Conservation (phyloP, 2,888 invertebrate species). For the Sepioteuthis lessoniana region DNA sequence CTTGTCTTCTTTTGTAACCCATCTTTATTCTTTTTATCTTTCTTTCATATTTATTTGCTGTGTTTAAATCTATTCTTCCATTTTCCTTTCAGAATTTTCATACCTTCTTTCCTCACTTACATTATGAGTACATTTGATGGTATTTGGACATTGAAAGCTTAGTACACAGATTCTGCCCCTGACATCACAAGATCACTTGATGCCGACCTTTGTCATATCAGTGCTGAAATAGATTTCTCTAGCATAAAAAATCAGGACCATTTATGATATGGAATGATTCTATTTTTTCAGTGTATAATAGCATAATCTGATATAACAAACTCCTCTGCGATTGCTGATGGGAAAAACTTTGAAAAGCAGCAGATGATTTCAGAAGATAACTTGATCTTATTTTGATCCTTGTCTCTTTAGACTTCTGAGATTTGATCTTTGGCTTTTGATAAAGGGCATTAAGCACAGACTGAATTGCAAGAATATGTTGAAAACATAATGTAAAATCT, state of each 20-base stretch:
- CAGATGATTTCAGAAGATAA: neutral
- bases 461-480: neutral
- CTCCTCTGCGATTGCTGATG: neutral
- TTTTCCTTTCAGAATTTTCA: no score
- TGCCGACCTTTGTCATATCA: neutral
- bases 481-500: neutral
- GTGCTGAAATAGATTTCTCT: neutral
- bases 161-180: neutral
- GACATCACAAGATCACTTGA: neutral
- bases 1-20: no score
- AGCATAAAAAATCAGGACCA: no score
- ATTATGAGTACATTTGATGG: neutral
- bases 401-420: neutral
- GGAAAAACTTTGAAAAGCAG: neutral
- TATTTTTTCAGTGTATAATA: neutral
- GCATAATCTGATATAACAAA: neutral
- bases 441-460: neutral
- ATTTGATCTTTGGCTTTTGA: neutral
- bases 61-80: no score
- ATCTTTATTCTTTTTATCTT: no score
- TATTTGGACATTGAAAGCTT: neutral
- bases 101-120: no score
- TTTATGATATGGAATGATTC: neutral
- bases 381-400: neutral
- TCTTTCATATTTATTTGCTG: no score